Percentiles rank a stretch among this genome's conserved stretches.
These are phyloP conservation scores for Lasioglossum oenotherae DNA, from an alignment of 2,888 invertebrate species.

Conservation along the genomic window DNA sequence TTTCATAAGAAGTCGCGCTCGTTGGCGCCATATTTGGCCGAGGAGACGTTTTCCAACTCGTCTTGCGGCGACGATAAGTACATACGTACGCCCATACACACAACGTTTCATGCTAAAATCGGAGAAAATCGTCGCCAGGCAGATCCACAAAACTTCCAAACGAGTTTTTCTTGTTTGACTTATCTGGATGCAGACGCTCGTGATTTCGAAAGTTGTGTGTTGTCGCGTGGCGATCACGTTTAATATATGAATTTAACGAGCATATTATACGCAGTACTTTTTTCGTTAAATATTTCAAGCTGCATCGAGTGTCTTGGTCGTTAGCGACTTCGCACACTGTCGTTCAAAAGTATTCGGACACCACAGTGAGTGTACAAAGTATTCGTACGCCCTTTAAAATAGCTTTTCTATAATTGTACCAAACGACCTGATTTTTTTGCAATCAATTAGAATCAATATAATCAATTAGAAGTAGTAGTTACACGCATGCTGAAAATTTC, in stretches of 20 bases:
- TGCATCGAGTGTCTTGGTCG: background rate
- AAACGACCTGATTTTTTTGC: too few relatives aligned
- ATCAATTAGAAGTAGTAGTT: too few relatives aligned
- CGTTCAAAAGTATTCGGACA: background rate
- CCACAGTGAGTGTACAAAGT: too few relatives aligned
- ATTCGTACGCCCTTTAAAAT: too few relatives aligned
- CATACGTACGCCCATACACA: background rate
- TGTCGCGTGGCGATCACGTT: slow-evolving; percentile 37
- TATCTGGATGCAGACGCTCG: slow-evolving; percentile 20
- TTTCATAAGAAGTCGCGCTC: slow-evolving; percentile 64
- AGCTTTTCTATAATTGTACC: too few relatives aligned
- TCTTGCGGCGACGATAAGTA: slow-evolving; percentile 28
- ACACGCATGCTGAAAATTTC: too few relatives aligned
- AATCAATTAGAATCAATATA: too few relatives aligned
- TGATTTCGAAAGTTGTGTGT: slow-evolving; percentile 51
- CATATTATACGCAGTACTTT: slow-evolving; percentile 37
- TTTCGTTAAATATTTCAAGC: slow-evolving; percentile 20
- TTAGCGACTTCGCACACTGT: background rate
- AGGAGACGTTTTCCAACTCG: slow-evolving; percentile 40
- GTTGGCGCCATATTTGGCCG: slow-evolving; percentile 68
- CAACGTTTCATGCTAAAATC: slow-evolving; percentile 36
- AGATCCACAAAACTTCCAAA: slow-evolving; percentile 47
- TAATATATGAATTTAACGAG: slow-evolving; percentile 29
- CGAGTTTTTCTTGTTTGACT: slow-evolving; percentile 39
- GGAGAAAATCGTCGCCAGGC: slow-evolving; percentile 47